Conservation (phyloP, 2,888 invertebrate species). For the Proisotoma minuta region DNA sequence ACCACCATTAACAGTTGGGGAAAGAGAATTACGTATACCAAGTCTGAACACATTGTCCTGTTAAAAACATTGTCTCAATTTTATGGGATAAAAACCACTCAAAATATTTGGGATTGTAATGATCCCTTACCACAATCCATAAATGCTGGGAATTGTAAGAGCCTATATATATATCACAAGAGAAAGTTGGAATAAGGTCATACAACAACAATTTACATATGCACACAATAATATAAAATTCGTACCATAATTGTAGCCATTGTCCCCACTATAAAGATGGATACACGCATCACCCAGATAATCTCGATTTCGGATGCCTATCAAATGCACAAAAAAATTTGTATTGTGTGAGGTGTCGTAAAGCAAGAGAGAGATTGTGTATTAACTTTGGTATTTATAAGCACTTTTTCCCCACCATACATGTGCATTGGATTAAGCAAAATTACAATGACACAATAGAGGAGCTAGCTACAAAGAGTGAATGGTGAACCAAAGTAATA, state of each 20-base stretch:
- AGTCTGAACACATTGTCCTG: constrained; percentile 63
- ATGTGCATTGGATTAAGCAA: neutral
- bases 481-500: neutral
- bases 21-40: constrained; percentile 68
- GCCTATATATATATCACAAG: no score
- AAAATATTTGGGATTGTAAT: constrained; percentile 46
- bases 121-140: constrained; percentile 57
- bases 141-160: constrained; percentile 63
- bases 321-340: constrained; percentile 13
- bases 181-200: no score
- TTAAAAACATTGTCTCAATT: constrained; percentile 14
- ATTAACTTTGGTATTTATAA: neutral
- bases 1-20: constrained; percentile 66
- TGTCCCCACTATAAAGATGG: constrained; percentile 60
- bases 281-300: constrained; percentile 63
- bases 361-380: neutral
- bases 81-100: no score
- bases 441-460: neutral
- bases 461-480: neutral
- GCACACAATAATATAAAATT: no score
- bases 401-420: neutral
- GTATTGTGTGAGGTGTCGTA: neutral
- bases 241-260: constrained; percentile 60
- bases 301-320: constrained; percentile 66
- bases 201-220: no score